These are phyloP conservation scores for Vicugna pacos DNA, from an alignment of 2,113 vertebrate genomes.

Conservation along the genomic window DNA sequence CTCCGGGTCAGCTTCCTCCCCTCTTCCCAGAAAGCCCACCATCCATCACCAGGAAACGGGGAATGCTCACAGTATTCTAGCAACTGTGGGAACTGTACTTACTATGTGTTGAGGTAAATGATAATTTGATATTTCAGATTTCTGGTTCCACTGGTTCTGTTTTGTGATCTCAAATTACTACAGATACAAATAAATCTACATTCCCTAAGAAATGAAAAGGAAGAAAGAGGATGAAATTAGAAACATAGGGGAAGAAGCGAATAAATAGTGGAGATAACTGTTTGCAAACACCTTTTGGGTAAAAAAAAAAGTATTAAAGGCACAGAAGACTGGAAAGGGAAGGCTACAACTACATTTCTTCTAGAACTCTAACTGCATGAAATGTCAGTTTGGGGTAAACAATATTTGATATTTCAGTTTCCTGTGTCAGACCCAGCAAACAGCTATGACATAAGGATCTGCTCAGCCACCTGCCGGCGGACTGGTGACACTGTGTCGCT, in stretches of 20 bases:
- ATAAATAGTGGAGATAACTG: background rate
- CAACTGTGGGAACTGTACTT: too few species aligned
- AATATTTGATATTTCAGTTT: background rate
- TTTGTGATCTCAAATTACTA: background rate
- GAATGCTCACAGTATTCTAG: rapidly evolving
- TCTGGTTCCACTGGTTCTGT: background rate
- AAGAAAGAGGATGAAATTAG: background rate
- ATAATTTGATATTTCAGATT: background rate
- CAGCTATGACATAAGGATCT: background rate
- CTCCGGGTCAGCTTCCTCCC: rapidly evolving
- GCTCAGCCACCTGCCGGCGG: background rate
- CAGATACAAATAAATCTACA: background rate
- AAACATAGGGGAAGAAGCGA: background rate
- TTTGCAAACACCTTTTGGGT: background rate
- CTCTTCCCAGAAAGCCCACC: background rate
- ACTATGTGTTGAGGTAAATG: background rate
- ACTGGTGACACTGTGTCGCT: rapidly evolving
- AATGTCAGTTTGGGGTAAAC: background rate
- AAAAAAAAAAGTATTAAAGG: background rate
- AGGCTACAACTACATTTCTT: background rate
- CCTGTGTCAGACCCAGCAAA: background rate
- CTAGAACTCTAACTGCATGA: background rate
- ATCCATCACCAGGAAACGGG: background rate
- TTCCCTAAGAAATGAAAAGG: background rate
- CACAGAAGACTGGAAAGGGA: background rate